Evolutionary conservation across 2,797 vertebrate genomes (phyloP), one percentile per base, ranked within the genome.

Genomic region (Mus minutoides): DNA sequence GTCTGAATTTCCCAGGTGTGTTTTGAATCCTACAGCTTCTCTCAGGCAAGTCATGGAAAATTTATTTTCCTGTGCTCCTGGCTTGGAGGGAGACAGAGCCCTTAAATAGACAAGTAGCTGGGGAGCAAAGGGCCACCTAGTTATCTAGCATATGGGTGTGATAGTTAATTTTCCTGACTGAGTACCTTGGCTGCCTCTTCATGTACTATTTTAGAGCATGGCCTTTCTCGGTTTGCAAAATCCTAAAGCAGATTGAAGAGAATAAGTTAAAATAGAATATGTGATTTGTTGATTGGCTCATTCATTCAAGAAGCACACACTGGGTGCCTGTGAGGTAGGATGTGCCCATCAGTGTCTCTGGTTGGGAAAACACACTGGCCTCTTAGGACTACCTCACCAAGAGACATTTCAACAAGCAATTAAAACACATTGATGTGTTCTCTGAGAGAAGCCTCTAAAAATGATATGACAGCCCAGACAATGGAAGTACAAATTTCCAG

Each of bases 1-100:
- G 76, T 96, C 94, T 96, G 97, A 85, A 96, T 97, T 97, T 97
- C 96, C 97, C 96, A 97, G 97, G 97, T 97, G 96, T 95, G 91
- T 88, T 93, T 62, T 97, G 96, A 96, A 93, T 96, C 93, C 94
- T 94, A 94, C 75, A 75, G 43, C 94, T 83, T 94, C 73, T 77
- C 87, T 78, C 46, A 79, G 89, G 82, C 58, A 14, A 91, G 76
- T 95, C 89, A 95, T 77, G 37, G 91, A 97, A 88, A 92, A 97
- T 82, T 34, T 37, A 90, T 95, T 92, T 92, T 84, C 87, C 85
- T 46, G 29, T 77, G 83, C 7, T 91, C 76, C 64, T 16, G n/a
- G 29, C 62, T 92, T 49, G 43, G 76, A 84, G 58, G n/a, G 73
- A 85, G 64, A 64, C 19, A 60, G 80, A 95, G 67, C 49, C 88